Percentiles rank a stretch among this genome's conserved stretches.
Evolutionary conservation across 1,140 invertebrate species (phyloP).

Genomic region (Philotrypesis tridentata): DNA sequence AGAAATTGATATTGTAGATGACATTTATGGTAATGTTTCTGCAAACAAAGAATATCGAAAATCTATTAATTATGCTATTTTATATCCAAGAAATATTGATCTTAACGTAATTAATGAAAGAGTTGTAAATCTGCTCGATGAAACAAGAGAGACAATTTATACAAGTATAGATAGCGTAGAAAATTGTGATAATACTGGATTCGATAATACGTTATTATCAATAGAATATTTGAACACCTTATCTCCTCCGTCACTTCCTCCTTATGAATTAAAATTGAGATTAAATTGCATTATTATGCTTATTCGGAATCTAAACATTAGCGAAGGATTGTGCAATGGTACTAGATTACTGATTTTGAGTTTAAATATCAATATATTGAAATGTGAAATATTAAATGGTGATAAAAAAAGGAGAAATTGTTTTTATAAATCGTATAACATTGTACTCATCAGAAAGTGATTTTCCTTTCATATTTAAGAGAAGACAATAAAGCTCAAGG

Average conservation of each 20-base stretch:
- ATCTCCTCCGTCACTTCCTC: constrained; percentile 1
- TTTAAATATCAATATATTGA: neutral
- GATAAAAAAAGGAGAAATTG: constrained; percentile 24
- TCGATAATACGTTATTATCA: neutral
- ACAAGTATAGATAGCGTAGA: neutral
- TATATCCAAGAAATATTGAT: too few relatives aligned
- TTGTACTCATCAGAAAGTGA: constrained; percentile 10
- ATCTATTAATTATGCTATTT: too few relatives aligned
- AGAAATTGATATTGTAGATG: too few relatives aligned
- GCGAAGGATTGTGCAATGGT: constrained; percentile 19
- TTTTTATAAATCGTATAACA: constrained; percentile 5
- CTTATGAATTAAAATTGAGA: constrained; percentile 15
- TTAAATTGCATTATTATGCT: neutral
- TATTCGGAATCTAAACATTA: constrained; percentile 10
- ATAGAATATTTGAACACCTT: neutral
- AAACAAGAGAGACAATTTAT: too few relatives aligned
- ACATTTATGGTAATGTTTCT: too few relatives aligned
- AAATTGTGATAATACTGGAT: constrained; percentile 7
- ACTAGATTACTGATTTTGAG: neutral
- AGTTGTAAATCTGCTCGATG: constrained; percentile 39
- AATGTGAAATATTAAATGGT: constrained; percentile 8
- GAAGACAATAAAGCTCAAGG: constrained; percentile 31
- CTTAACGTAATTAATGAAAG: constrained; percentile 6
- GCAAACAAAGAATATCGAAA: too few relatives aligned
- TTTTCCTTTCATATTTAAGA: constrained; percentile 4